Conservation (phyloP, 2,888 invertebrate genomes). For the Eupithecia abbreviata region DNA sequence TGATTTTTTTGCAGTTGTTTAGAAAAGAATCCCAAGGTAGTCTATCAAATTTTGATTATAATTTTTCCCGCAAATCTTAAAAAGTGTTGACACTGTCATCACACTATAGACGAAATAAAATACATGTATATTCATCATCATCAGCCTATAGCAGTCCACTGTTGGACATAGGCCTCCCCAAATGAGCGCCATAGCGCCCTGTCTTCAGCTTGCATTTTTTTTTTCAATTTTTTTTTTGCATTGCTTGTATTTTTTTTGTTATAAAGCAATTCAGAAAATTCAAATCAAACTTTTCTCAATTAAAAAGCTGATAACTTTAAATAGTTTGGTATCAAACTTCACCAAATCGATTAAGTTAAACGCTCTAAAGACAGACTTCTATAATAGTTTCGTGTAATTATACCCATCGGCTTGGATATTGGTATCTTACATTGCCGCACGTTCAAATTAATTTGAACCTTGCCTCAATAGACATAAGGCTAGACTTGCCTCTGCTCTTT, state of each 20-base stretch:
- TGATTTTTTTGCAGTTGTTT: too few relatives aligned
- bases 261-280: neutral
- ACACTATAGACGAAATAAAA: neutral
- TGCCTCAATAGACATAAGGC: neutral
- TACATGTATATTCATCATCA: too few relatives aligned
- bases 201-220: too few relatives aligned
- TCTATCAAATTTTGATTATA: too few relatives aligned
- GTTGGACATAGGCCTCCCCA: too few relatives aligned
- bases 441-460: neutral
- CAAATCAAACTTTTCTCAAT: constrained; percentile 15
- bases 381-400: constrained; percentile 45
- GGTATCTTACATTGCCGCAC: neutral
- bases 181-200: too few relatives aligned
- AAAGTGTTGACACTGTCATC: neutral
- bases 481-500: neutral
- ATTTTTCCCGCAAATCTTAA: too few relatives aligned
- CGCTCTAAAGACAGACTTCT: constrained; percentile 35
- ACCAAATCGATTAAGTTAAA: constrained; percentile 39
- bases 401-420: neutral
- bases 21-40: too few relatives aligned
- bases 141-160: too few relatives aligned
- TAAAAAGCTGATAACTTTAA: constrained; percentile 9
- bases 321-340: constrained; percentile 31
- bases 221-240: too few relatives aligned
- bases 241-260: neutral